Base-by-base conservation (phyloP, 2,797 vertebrate genomes). In the Tarsius wallacei region DNA sequence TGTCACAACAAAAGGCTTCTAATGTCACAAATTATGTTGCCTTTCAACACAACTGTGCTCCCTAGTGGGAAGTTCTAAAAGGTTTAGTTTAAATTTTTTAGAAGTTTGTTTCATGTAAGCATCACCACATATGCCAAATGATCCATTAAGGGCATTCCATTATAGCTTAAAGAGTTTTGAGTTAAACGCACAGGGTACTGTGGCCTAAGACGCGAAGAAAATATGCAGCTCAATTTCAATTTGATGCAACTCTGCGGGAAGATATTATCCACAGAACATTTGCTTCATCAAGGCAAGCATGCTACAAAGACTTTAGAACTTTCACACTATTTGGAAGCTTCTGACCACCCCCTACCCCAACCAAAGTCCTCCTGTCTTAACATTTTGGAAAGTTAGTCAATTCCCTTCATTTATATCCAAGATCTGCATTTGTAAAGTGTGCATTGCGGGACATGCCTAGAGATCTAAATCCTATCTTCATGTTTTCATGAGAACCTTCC, bases 71-170 rank as follows among this genome's bases (percentile, higher is more conserved):
- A 16, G 68, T 95, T 96, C 88, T 96, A 83, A 96, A 77, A 66
- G 1, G 5, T 70, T 97, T 64, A 26, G 66, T 55, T 84, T 90
- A 97, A 98, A 95, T 94, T 97, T 98, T 98, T 96, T 70, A 97
- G 89, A 96, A 73, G 71, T 53, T 53, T 87, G 96, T 95, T 80
- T 87, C 94, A 55, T 94, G 90, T 55, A 97, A 95, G 87, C 91
- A 92, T 93, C 86, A 63, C 63, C 49, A 59, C 88, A 87, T 51
- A 96, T 42, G 96, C 96, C 97, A 96, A 94, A 90, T 87, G 91
- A 73, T 88, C 97, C 96, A 97, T 96, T 96, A 97, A 97, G 82
- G 61, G 73, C 2, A 0, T 70, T 96, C 85, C 87, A 87, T 94
- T 87, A 94, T n/a, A 87, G 95, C 92, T 87, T 90, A 87, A 88